Evolutionary conservation across 53 echinoderm and acorn worm genomes (phyloP), one percentile per base, ranked within the genome.

Genomic region (Stichopus horrens): DNA sequence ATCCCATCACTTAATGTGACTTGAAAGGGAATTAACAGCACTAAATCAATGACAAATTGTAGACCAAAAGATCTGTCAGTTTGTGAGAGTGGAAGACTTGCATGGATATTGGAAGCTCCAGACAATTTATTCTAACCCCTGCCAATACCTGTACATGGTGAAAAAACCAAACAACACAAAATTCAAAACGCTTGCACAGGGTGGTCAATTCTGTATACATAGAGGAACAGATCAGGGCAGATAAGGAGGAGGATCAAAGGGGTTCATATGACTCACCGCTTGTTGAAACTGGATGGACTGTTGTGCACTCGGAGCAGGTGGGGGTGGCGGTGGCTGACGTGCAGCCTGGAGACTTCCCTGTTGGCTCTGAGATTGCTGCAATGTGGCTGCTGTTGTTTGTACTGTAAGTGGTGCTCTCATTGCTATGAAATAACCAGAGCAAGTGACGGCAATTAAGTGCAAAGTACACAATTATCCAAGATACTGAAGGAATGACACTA

Each of bases 391-490:
- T 7, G 96, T 91, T 77, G 96, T 91, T 74, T 94, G 93, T 55
- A 94, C 93, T 16, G 94, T 96, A 5, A 93, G 89, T 76, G 94
- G 93, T 57, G 93, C 91, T 75, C 96, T 93, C 94, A 96, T 94
- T 16, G 96, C 96, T 96, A 73, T 8, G 86, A 88, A 75, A 10
- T 63, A 16, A 16, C 10, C 13, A 23, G 14, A 82, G 53, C 5
- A 13, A 82, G 37, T 37, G 37, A 37, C 37, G 83, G 55, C 51
- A 57, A 37, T 23, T 37, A 0, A 37, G 21, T 82, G 83, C 53
- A 57, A 82, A 82, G 55, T 21, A 53, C 57, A 82, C 10, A 57
- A 8, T 82, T 19, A 82, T 13, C 13, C 9, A 23, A 56, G 8
- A 63, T 63, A 63, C 11, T 13, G 16, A 63, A 63, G 16, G 63